phyloP scores from a whole-genome alignment of 2,797 vertebrate species.

The Mus minutoides region DNA sequence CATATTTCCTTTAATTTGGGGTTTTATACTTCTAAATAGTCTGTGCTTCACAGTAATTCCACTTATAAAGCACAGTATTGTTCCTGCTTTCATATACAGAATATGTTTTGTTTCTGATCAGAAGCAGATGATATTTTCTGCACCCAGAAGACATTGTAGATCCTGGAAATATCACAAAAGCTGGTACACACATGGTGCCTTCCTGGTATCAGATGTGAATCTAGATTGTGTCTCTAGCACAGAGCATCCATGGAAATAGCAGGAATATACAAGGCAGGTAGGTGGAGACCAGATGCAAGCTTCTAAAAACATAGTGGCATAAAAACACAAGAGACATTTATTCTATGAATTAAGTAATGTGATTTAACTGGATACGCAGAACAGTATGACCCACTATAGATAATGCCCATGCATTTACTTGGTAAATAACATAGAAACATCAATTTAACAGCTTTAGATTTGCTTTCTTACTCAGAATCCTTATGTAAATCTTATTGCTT shows the following conservation, averaged over 20 bases:
- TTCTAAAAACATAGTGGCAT: conserved; percentile 71
- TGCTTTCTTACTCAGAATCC: neutral
- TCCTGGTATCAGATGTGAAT: conserved; percentile 60
- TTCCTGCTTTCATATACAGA: conserved; percentile 46
- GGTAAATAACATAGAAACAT: conserved; percentile 51
- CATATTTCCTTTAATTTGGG: conserved; percentile 1
- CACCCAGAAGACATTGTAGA: conserved; percentile 61
- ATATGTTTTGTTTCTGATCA: conserved; percentile 59
- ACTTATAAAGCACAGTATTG: neutral
- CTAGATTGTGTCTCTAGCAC: conserved; percentile 54
- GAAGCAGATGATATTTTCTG: conserved; percentile 59
- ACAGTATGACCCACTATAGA: conserved; percentile 45
- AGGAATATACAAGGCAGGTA: conserved; percentile 60
- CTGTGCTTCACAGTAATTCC: neutral
- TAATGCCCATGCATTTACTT: conserved; percentile 14
- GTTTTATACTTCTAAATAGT: conserved; percentile 50
- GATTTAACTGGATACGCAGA: conserved; percentile 52
- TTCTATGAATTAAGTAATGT: conserved; percentile 51
- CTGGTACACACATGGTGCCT: conserved; percentile 60
- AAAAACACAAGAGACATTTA: conserved; percentile 55
- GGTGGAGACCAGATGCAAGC: conserved; percentile 68
- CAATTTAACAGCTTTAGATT: conserved; percentile 37
- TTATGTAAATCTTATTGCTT: conserved; percentile 9
- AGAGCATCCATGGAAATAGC: conserved; percentile 71
- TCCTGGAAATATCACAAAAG: conserved; percentile 69